Conservation (phyloP, 2,888 invertebrate genomes). For the Steromphala cineraria region DNA sequence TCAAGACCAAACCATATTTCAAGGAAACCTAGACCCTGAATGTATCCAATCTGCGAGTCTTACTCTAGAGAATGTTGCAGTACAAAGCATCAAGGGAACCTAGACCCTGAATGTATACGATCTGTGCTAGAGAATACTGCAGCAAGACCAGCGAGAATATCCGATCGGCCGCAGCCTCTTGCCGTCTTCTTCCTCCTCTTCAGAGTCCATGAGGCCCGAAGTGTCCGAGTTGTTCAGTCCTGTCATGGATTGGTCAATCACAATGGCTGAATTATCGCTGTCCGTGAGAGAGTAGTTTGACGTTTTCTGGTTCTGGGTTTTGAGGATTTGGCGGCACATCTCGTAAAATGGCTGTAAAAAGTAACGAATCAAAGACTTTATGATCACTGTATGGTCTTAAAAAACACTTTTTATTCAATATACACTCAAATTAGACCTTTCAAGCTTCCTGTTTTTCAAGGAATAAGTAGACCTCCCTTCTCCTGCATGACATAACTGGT, state of each 20-base stretch:
- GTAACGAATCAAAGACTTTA: not conserved
- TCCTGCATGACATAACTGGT: no score
- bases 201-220: not conserved
- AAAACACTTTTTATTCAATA: no score
- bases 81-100: no score
- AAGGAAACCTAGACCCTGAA: no score
- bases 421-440: no score
- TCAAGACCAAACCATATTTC: no score
- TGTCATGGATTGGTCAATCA: not conserved
- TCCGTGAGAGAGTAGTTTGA: not conserved
- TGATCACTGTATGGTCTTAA: not conserved
- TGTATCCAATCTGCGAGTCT: no score
- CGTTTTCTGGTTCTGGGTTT: conserved; percentile 20
- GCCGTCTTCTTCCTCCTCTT: not conserved
- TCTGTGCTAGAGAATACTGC: not conserved
- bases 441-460: no score
- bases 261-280: not conserved
- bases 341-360: conserved; percentile 31
- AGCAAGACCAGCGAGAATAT: conserved; percentile 7
- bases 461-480: no score
- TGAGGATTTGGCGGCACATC: conserved; percentile 40
- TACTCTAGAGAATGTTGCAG: no score
- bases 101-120: no score
- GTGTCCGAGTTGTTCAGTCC: not conserved
- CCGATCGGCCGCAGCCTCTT: not conserved